A percentile compares a stretch with the other conserved stretches of the same genome.
These are phyloP conservation scores for Eupsittula cactorum DNA, from an alignment of 2,113 vertebrate genomes.

Conservation along the genomic window DNA sequence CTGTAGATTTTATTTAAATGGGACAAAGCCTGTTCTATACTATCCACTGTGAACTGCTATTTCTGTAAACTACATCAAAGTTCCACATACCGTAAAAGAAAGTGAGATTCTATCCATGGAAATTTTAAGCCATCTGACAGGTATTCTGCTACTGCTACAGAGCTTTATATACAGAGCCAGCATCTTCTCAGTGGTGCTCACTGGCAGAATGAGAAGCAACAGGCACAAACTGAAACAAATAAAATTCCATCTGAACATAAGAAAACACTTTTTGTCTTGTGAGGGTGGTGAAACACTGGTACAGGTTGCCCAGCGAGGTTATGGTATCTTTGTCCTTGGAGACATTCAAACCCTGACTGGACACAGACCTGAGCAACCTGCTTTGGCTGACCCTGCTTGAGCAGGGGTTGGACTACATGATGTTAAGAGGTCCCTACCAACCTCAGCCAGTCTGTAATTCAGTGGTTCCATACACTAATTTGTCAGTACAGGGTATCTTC, in stretches of 20 bases:
- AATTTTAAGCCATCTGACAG: background rate
- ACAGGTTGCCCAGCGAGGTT: background rate
- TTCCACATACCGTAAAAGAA: background rate
- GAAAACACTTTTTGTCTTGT: background rate
- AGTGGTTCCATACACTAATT: background rate
- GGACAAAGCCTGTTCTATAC: background rate
- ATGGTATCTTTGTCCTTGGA: background rate
- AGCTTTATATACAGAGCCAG: background rate
- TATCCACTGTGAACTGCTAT: background rate
- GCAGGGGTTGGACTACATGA: background rate
- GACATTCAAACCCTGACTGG: background rate
- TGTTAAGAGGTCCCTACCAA: background rate
- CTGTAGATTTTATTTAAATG: background rate
- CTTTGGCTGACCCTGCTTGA: background rate
- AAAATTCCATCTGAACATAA: background rate
- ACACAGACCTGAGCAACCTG: background rate
- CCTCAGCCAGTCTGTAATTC: background rate
- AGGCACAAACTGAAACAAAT: background rate
- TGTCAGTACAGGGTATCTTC: background rate
- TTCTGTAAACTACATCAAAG: background rate
- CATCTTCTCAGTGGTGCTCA: background rate
- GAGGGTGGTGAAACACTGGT: background rate
- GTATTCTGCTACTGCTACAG: background rate
- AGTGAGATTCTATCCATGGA: background rate
- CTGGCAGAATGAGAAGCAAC: background rate